Conservation (phyloP, 2,888 invertebrate species). For the Cerastoderma edule region DNA sequence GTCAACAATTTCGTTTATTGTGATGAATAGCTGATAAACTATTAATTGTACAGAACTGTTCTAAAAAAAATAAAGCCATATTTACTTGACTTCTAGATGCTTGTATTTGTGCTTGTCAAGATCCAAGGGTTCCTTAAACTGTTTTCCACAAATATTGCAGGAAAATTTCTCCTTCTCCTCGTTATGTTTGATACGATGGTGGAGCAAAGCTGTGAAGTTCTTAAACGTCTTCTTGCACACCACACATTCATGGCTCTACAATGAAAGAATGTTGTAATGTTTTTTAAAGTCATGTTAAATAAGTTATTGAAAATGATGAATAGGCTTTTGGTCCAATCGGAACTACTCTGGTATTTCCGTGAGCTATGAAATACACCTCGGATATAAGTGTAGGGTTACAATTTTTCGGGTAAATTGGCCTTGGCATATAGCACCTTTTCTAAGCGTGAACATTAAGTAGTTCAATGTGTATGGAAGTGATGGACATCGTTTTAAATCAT, state of each 20-base stretch:
- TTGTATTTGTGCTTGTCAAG: constrained; percentile 43
- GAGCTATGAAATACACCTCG: neutral
- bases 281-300: too few relatives aligned
- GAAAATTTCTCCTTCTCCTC: constrained; percentile 34
- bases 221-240: constrained; percentile 40
- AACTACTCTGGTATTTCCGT: too few relatives aligned
- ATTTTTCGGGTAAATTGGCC: neutral
- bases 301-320: neutral
- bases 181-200: constrained; percentile 43
- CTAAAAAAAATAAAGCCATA: too few relatives aligned
- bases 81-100: constrained; percentile 41
- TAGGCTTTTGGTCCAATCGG: neutral
- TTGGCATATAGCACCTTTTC: neutral
- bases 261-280: neutral
- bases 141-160: constrained; percentile 32
- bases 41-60: too few relatives aligned
- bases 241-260: constrained; percentile 37
- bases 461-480: too few relatives aligned
- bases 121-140: constrained; percentile 30
- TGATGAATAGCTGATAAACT: too few relatives aligned
- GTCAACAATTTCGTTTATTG: too few relatives aligned
- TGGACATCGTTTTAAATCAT: too few relatives aligned
- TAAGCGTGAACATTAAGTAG: too few relatives aligned
- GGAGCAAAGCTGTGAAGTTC: constrained; percentile 34
- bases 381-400: neutral